Base-by-base conservation (phyloP, 2,113 vertebrate species). In the Propithecus coquereli region DNA sequence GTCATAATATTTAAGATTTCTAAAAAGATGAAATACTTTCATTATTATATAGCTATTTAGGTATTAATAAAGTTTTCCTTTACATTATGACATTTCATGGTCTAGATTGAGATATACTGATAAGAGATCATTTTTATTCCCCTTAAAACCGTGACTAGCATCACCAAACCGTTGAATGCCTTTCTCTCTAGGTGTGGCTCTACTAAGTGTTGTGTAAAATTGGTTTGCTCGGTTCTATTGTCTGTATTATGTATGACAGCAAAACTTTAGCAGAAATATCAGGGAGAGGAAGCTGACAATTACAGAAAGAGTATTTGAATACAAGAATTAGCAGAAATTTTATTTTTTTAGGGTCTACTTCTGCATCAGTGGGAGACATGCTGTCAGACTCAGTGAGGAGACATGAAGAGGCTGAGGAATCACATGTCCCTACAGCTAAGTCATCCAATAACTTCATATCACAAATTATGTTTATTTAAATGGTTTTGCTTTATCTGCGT, bases 351-450 rank as follows among this genome's bases (percentile, higher is more conserved):
- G 30, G 1, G 9, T 47, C 43, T 80, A 32, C 6, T 50, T 22
- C 50, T 66, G 23, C 32, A 1, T 40, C 40, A 27, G 30, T 10
- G 43, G 11, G 63, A 70, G 25, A 1, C 20, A 0, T 18, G 10
- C 23, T 57, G 0, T 17, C 10, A 37, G 37, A 40, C 40, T 40
- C 43, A 40, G 10, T 14, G 43, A 76, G 8, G 45, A 50, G 0
- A 1, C 37, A 30, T 20, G 27, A 61, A 6, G 37, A 4, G 2
- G 0, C 2, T 11, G 23, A 65, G 18, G 0, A 32, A 6, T 6
- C 23, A 37, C 66, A 17, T 0, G 20, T 50, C 12, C 6, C 77
- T 7, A 7, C 3, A 5, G n/a, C 40, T 32, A 50, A 66, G 10
- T 82, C 47, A 22, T n/a, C 4, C 2, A 1, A 13, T 37, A 43